These are phyloP conservation scores for Xenopus tropicalis DNA, from an alignment of 2,113 vertebrate species.

Conservation along the genomic window UCB_Xtro_10.0 CM004448.2:109924001-109924500, in stretches of 20 bases:
- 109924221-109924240: constrained; percentile 37
- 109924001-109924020: neutral
- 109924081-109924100: too few relatives aligned
- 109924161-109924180: constrained; percentile 23
- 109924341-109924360: constrained; percentile 65
- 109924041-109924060: too few relatives aligned
- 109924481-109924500: constrained; percentile 65
- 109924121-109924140: too few relatives aligned
- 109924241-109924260: constrained; percentile 49
- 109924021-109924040: too few relatives aligned
- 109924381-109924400: constrained; percentile 61
- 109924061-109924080: too few relatives aligned
- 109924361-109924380: constrained; percentile 55
- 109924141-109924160: neutral
- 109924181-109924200: constrained; percentile 13
- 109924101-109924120: too few relatives aligned
- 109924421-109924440: constrained; percentile 44
- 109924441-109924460: constrained; percentile 51
- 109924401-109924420: constrained; percentile 58
- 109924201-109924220: constrained; percentile 14
- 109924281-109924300: constrained; percentile 65
- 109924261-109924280: constrained; percentile 57
- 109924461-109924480: constrained; percentile 39
- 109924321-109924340: constrained; percentile 64
- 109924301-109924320: constrained; percentile 53